Conservation (phyloP, 2,797 vertebrate genomes). For the Remorina albescens region DNA sequence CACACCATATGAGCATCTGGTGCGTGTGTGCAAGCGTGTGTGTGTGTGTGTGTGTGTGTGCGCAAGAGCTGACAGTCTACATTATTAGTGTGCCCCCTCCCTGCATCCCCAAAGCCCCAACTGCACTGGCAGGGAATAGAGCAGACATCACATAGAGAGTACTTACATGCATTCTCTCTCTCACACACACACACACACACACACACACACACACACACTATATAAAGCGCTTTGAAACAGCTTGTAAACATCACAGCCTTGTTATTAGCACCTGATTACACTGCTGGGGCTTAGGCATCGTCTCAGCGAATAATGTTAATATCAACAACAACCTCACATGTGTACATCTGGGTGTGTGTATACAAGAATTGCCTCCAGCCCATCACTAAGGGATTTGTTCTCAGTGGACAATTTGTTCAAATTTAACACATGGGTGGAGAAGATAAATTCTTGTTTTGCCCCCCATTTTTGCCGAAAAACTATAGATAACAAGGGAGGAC, state of each 20-base stretch:
- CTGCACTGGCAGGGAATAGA: slow-evolving; percentile 47
- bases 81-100: slow-evolving; percentile 55
- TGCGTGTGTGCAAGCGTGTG: slow-evolving; percentile 46
- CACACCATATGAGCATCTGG: slow-evolving; percentile 71
- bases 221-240: slow-evolving; percentile 62
- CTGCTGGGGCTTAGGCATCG: slow-evolving; percentile 60
- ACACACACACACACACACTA: slow-evolving; percentile 28
- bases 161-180: slow-evolving; percentile 32
- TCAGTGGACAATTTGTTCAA: slow-evolving; percentile 66
- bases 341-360: slow-evolving; percentile 9
- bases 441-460: slow-evolving; percentile 51
- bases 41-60: slow-evolving; percentile 27
- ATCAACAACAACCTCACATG: slow-evolving; percentile 58
- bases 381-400: slow-evolving; percentile 51
- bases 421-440: slow-evolving; percentile 64
- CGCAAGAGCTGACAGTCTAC: slow-evolving; percentile 56
- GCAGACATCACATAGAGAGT: slow-evolving; percentile 53
- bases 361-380: slow-evolving; percentile 38
- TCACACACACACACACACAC: slow-evolving; percentile 34
- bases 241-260: slow-evolving; percentile 77
- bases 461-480: slow-evolving; percentile 38
- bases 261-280: slow-evolving; percentile 81
- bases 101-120: slow-evolving; percentile 19
- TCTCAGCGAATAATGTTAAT: slow-evolving; percentile 64
- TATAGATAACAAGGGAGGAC: slow-evolving; percentile 35